A percentile compares a stretch with the other conserved stretches of the same genome.
phyloP scores from a whole-genome alignment of 1,140 invertebrate species.

The Drosophila truncata region DNA sequence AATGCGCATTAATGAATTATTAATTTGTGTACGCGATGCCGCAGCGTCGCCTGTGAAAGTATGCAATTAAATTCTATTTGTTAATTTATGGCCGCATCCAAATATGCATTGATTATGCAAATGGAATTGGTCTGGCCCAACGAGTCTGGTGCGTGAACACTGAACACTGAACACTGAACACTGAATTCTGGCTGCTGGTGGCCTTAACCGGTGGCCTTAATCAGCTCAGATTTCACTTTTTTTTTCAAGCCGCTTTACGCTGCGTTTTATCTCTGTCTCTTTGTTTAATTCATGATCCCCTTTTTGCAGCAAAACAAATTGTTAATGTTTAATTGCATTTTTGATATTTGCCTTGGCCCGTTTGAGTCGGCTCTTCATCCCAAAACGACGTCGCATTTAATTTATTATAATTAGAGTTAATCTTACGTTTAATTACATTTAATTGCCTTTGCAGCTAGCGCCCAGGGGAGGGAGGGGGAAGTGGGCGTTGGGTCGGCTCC shows the following conservation, averaged over 20 bases:
- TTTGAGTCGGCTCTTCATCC: constrained; percentile 38
- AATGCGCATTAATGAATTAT: constrained; percentile 82
- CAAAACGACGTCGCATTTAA: constrained; percentile 63
- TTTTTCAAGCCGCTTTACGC: not conserved
- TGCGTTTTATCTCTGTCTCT: constrained; percentile 30
- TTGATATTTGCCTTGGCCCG: constrained; percentile 56
- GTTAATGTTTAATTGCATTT: constrained; percentile 77
- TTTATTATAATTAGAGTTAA: constrained; percentile 82
- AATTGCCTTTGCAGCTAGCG: constrained; percentile 56
- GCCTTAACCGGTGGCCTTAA: constrained; percentile 60
- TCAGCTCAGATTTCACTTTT: constrained; percentile 46
- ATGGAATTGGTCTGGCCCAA: constrained; percentile 63
- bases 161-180: no score
- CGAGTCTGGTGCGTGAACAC: constrained; percentile 9
- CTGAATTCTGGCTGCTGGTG: constrained; percentile 1
- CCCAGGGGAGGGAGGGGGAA: not conserved
- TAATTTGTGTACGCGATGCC: constrained; percentile 64
- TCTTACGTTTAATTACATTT: constrained; percentile 80
- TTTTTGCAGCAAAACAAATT: constrained; percentile 43
- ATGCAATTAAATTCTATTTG: constrained; percentile 83
- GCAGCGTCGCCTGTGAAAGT: constrained; percentile 55
- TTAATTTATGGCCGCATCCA: constrained; percentile 76
- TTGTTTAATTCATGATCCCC: constrained; percentile 42
- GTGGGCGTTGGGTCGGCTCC: not conserved
- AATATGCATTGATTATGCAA: constrained; percentile 83